Conservation (phyloP, 2,888 invertebrate species). For the Patella caerulea region DNA sequence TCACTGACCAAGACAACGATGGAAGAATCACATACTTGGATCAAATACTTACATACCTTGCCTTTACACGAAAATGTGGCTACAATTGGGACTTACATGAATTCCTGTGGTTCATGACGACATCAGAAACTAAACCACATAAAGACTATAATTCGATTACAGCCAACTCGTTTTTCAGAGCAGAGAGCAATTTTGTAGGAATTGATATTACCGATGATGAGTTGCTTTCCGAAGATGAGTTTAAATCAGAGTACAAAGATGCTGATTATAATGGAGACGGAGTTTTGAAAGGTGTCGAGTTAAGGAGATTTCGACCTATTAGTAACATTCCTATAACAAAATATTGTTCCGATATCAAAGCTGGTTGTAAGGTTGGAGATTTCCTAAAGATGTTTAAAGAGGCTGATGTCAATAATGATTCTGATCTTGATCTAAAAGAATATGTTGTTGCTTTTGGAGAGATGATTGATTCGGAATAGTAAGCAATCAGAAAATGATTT, state of each 20-base stretch:
- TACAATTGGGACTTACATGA: neutral
- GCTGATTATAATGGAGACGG: neutral
- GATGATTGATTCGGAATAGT: too few relatives aligned
- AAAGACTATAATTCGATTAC: neutral
- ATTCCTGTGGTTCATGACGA: neutral
- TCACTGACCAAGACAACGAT: neutral
- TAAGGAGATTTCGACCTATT: neutral
- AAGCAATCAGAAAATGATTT: too few relatives aligned
- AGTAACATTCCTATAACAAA: neutral
- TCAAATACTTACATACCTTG: neutral
- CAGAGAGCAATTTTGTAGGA: neutral
- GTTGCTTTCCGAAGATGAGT: neutral
- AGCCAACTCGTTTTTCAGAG: neutral
- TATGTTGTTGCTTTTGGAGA: slow-evolving; percentile 1
- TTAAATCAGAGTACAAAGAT: neutral
- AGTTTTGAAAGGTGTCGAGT: neutral
- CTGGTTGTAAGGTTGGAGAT: neutral
- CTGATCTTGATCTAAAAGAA: neutral
- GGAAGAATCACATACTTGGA: neutral
- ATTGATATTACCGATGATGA: slow-evolving; percentile 1
- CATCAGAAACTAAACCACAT: neutral
- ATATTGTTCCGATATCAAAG: neutral
- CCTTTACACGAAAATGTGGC: neutral
- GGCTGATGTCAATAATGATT: neutral
- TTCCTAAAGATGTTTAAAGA: neutral